These are phyloP conservation scores for Ennomos fuscantarius DNA, from an alignment of 2,888 invertebrate species.

Conservation along the genomic window DNA sequence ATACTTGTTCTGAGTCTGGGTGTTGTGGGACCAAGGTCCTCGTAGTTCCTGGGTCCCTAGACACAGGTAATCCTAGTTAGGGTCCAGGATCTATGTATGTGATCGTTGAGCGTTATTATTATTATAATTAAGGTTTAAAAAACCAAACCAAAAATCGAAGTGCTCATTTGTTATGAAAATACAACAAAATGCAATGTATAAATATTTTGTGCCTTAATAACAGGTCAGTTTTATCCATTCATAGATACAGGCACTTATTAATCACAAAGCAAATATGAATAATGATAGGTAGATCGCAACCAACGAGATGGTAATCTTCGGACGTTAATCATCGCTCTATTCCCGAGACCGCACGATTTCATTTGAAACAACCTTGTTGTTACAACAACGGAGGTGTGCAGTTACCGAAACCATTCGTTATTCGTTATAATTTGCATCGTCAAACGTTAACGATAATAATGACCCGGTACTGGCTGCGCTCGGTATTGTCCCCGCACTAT, in stretches of 20 bases:
- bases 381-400: constrained; percentile 14
- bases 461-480: constrained; percentile 1
- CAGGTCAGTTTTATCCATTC: too few species aligned
- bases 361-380: neutral
- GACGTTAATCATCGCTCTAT: constrained; percentile 1
- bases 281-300: neutral
- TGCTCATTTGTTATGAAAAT: too few species aligned
- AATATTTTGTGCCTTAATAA: too few species aligned
- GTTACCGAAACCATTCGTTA: neutral
- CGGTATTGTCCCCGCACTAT: constrained; percentile 44
- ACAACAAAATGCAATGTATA: too few species aligned
- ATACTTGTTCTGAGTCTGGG: too few species aligned
- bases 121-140: too few species aligned
- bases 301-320: constrained; percentile 3
- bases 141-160: too few species aligned
- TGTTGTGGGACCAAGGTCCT: too few species aligned
- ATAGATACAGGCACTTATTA: neutral
- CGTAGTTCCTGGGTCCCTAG: too few species aligned
- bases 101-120: too few species aligned
- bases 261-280: constrained; percentile 1
- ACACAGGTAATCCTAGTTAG: too few species aligned
- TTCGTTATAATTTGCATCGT: constrained; percentile 24
- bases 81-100: too few species aligned
- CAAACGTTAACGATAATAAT: constrained; percentile 16
- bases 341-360: constrained; percentile 20